Base-by-base conservation (phyloP, 92 coral and sea anemone species). In the Virgularia gustaviana region DNA sequence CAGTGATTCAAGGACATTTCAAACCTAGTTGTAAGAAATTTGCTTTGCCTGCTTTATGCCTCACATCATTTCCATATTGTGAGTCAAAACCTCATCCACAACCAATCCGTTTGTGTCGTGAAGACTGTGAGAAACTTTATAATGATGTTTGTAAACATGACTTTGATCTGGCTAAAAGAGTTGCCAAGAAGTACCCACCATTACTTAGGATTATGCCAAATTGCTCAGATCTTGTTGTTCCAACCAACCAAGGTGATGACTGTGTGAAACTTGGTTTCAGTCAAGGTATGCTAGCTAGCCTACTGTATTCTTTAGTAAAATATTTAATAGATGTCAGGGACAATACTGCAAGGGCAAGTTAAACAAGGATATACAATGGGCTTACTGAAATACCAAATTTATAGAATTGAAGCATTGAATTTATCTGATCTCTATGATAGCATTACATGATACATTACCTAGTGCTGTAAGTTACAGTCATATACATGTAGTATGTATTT, bases 11-110 rank as follows among this genome's bases (percentile, higher is more conserved):
- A 65, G 73, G 77, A 34, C 83, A 79, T 55, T 81, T 92, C 24
- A 80, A 88, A 30, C 49, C 84, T 27, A 77, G 78, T 36, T 92
- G 98, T 57, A 80, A 57, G 70, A 84, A 86, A 39, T 86, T 81
- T 81, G 98, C 95, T 12, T 49, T 92, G 47, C 77, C 71, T 19
- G 98, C 96, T 13, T 80, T 92, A 33, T 92, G 98, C 64, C 81
- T 76, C 36, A 78, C 76, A 24, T 75, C 88, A 0, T 92, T 86
- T 53, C 96, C 98, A n/a, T 84, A 89, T 33, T 92, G 98, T 59
- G 41, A 85, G n/a, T 62, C 78, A 27, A 71, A 79, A 44, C 38
- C 42, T 13, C 80, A 84, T 39, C 96, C 92, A 24, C 83, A 68
- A 1, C 88, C 96, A 23, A 63, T 73, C 22, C 78, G 77, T 45